phyloP scores from a whole-genome alignment of 2,113 vertebrate species.

The Nyctibius bracteatus region DNA sequence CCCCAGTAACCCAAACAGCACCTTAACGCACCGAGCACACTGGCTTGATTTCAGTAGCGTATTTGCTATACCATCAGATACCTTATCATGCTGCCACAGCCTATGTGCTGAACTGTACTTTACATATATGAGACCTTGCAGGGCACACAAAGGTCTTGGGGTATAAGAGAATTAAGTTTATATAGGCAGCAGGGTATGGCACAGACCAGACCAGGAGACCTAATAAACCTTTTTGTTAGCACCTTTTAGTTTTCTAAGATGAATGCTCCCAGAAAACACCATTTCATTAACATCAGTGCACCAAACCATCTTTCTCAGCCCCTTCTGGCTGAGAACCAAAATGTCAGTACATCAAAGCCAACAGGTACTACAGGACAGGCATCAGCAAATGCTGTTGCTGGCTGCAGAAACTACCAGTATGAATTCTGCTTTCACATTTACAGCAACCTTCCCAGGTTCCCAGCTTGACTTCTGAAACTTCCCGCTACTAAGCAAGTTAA shows the following conservation, averaged over 20 bases:
- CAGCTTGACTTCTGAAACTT: not conserved
- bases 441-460: not conserved
- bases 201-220: rapidly evolving
- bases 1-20: not conserved
- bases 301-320: not conserved
- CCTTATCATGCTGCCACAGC: not conserved
- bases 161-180: rapidly evolving
- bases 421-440: not conserved
- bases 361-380: not conserved
- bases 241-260: not conserved
- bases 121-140: not conserved
- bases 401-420: not conserved
- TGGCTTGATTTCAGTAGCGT: rapidly evolving
- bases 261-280: not conserved
- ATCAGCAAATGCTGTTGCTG: not conserved
- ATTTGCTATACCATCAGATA: not conserved
- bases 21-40: not conserved
- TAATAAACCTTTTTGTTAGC: not conserved
- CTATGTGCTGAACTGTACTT: rapidly evolving
- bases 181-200: not conserved
- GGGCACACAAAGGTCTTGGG: not conserved
- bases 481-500: not conserved
- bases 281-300: not conserved
- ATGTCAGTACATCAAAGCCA: not conserved
- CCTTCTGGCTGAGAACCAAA: not conserved